Evolutionary conservation across 2,888 invertebrate species (phyloP).

Genomic region (Mechanitis mazaeus): DNA sequence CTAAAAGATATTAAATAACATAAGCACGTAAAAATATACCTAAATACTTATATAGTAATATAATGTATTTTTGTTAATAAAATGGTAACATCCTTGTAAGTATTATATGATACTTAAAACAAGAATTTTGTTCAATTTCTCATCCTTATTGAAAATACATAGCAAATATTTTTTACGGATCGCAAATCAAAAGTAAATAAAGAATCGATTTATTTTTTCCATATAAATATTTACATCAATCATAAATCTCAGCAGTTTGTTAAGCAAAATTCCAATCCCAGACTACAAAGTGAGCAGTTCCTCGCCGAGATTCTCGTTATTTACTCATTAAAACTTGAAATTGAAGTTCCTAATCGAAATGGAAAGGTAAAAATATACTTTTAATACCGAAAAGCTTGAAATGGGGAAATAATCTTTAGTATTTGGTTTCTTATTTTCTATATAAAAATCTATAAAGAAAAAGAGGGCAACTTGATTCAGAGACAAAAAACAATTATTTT

Average conservation of each 20-base stretch:
- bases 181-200: neutral
- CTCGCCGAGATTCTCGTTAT: conserved; percentile 54
- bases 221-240: conserved; percentile 3
- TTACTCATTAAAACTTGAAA: conserved; percentile 71
- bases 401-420: conserved; percentile 30
- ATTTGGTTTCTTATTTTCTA: conserved; percentile 12
- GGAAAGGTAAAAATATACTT: conserved; percentile 51
- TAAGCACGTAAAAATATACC: no score
- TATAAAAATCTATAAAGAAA: conserved; percentile 2
- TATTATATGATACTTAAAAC: neutral
- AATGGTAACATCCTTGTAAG: no score
- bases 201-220: neutral
- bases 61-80: no score
- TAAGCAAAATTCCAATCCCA: conserved; percentile 30
- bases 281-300: conserved; percentile 53
- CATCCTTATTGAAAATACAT: neutral
- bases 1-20: no score
- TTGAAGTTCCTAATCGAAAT: conserved; percentile 51
- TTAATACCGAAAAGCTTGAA: conserved; percentile 42
- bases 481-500: neutral
- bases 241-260: conserved; percentile 9
- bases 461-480: neutral
- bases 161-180: conserved; percentile 1
- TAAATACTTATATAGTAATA: no score
- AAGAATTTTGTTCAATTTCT: neutral